Conservation (phyloP, 2,888 invertebrate genomes). For the Tupiocoris notatus region DNA sequence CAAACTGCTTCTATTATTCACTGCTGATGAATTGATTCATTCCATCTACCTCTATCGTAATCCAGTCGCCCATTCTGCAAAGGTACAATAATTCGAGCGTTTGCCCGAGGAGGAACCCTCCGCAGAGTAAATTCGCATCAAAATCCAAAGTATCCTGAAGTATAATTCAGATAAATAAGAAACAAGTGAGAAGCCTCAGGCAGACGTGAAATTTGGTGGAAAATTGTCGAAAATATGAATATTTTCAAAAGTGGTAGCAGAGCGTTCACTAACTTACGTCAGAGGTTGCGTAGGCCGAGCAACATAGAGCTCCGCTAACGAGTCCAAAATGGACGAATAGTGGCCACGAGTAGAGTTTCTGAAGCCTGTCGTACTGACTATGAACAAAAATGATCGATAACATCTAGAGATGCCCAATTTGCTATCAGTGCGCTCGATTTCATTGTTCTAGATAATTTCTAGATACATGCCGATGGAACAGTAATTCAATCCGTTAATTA, state of each 20-base stretch:
- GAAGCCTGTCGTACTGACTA: slow-evolving; percentile 16
- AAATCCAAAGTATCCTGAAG: slow-evolving; percentile 26
- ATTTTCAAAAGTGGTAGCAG: too few species aligned
- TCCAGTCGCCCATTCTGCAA: slow-evolving; percentile 26
- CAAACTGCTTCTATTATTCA: too few species aligned
- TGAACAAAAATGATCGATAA: background rate
- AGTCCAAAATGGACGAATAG: slow-evolving; percentile 24
- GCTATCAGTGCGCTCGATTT: background rate
- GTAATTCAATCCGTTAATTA: too few species aligned
- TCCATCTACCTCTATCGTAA: slow-evolving; percentile 21
- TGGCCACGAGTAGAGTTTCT: slow-evolving; percentile 18
- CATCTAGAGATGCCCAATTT: background rate
- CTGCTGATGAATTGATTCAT: too few species aligned
- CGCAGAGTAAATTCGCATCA: slow-evolving; percentile 22
- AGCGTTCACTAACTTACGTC: slow-evolving; percentile 26
- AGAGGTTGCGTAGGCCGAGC: slow-evolving; percentile 25
- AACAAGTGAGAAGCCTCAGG: background rate
- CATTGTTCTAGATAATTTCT: too few species aligned
- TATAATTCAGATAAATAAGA: background rate
- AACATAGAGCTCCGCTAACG: slow-evolving; percentile 22
- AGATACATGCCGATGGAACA: too few species aligned
- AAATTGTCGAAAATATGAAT: too few species aligned
- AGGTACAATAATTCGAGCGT: slow-evolving; percentile 20
- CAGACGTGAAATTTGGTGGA: too few species aligned
- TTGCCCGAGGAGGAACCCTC: slow-evolving; percentile 18